phyloP scores from a whole-genome alignment of 1,140 invertebrate genomes.

The Plodia interpunctella region DNA sequence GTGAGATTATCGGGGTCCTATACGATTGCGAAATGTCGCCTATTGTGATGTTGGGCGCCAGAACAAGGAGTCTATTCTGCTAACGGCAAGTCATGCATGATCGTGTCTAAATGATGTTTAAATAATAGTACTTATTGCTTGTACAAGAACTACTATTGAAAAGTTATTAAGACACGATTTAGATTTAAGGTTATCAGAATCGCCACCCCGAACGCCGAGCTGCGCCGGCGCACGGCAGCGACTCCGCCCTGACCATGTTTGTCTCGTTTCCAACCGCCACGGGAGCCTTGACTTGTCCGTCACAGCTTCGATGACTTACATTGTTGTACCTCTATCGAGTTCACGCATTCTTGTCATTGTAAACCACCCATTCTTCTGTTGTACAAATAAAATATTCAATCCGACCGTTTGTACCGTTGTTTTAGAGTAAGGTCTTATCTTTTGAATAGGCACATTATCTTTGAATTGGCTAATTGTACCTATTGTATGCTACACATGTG shows the following conservation, averaged over 20 bases:
- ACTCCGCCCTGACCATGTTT: constrained; percentile 34
- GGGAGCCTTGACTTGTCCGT: constrained; percentile 54
- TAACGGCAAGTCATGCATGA: no score
- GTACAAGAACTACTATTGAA: no score
- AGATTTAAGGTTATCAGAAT: no score
- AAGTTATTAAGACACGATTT: no score
- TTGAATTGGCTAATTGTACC: background rate
- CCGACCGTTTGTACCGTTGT: constrained; percentile 7
- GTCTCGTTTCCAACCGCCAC: constrained; percentile 30
- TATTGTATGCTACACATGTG: background rate
- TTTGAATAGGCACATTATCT: constrained; percentile 1
- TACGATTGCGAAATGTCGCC: constrained; percentile 39
- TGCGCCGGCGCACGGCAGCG: background rate
- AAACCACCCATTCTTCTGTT: constrained; percentile 13
- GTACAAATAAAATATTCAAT: constrained; percentile 17
- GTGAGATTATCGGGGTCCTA: constrained; percentile 19
- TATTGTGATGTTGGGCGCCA: constrained; percentile 45
- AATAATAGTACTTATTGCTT: no score
- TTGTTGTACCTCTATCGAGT: constrained; percentile 27
- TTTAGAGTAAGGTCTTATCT: constrained; percentile 1
- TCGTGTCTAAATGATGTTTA: no score
- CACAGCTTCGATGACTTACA: constrained; percentile 36
- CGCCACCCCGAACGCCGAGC: no score
- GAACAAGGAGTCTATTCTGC: no score
- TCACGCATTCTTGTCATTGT: constrained; percentile 19